A percentile compares a stretch with the other conserved stretches of the same genome.
phyloP scores from a whole-genome alignment of 2,113 vertebrate species.

The Mus pahari region DNA sequence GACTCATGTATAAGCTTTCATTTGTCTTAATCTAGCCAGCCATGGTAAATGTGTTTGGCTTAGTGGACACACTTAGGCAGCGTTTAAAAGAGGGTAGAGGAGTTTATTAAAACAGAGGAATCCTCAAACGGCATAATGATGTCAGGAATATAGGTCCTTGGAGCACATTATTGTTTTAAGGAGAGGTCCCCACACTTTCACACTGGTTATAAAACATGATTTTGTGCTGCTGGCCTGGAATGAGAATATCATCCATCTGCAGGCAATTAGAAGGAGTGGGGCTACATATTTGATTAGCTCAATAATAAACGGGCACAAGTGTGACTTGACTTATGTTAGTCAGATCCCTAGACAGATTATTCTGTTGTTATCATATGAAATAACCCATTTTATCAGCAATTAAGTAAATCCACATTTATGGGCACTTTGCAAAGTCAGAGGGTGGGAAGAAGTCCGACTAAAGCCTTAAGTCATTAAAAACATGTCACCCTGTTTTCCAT shows the following conservation, averaged over 20 bases:
- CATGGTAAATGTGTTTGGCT: conserved; percentile 68
- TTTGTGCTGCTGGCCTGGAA: conserved; percentile 88
- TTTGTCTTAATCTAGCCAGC: conserved; percentile 69
- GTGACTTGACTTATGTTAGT: conserved; percentile 86
- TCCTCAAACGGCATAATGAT: conserved; percentile 81
- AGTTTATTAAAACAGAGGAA: conserved; percentile 84
- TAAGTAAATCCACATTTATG: conserved; percentile 87
- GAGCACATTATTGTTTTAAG: conserved; percentile 86
- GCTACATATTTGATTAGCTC: conserved; percentile 88
- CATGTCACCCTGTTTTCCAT: conserved; percentile 80
- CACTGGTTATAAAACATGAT: conserved; percentile 87
- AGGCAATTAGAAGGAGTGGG: conserved; percentile 89
- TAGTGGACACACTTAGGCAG: neutral
- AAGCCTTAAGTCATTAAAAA: conserved; percentile 82
- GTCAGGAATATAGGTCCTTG: conserved; percentile 84
- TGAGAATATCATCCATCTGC: conserved; percentile 89
- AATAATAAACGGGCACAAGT: conserved; percentile 89
- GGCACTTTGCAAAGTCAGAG: conserved; percentile 84
- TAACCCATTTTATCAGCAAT: conserved; percentile 86
- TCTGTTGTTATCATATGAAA: conserved; percentile 85
- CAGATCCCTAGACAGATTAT: conserved; percentile 85
- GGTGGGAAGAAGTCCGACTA: conserved; percentile 80
- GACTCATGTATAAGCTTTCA: conserved; percentile 52
- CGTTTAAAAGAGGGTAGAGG: conserved; percentile 81
- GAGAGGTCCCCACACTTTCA: conserved; percentile 85